A percentile compares a stretch with the other conserved stretches of the same genome.
Evolutionary conservation across 2,888 invertebrate species (phyloP).

Genomic region (Neoitamus cyanurus): DNA sequence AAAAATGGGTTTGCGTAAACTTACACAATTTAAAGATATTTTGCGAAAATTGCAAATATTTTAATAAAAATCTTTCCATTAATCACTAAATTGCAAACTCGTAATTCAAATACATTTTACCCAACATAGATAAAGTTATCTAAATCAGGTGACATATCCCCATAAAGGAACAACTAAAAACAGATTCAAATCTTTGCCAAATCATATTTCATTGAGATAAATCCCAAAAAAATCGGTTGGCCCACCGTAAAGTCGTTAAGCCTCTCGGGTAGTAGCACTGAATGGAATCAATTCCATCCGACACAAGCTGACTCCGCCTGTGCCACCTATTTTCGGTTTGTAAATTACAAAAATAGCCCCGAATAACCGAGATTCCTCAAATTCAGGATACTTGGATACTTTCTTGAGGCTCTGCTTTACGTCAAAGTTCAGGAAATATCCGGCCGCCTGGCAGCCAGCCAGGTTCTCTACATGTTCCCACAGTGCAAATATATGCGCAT

Average conservation of each 20-base stretch:
- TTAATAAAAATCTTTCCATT: too few relatives aligned
- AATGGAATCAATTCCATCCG: background rate
- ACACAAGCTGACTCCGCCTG: background rate
- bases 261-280: background rate
- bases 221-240: background rate
- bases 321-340: conserved; percentile 5
- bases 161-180: background rate
- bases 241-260: background rate
- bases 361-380: background rate
- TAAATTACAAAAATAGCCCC: background rate
- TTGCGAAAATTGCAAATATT: too few relatives aligned
- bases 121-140: too few relatives aligned
- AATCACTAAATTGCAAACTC: too few relatives aligned
- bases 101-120: too few relatives aligned
- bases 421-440: conserved; percentile 14
- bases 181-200: background rate
- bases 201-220: background rate
- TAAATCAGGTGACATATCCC: too few relatives aligned
- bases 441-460: background rate
- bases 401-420: background rate
- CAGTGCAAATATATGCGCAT: conserved; percentile 15
- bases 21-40: too few relatives aligned
- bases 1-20: too few relatives aligned
- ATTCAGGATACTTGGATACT: background rate
- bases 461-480: background rate